Percentiles rank a stretch among this genome's conserved stretches.
Evolutionary conservation across 2,888 invertebrate species (phyloP).

Genomic region (Ecliptopera silaceata): DNA sequence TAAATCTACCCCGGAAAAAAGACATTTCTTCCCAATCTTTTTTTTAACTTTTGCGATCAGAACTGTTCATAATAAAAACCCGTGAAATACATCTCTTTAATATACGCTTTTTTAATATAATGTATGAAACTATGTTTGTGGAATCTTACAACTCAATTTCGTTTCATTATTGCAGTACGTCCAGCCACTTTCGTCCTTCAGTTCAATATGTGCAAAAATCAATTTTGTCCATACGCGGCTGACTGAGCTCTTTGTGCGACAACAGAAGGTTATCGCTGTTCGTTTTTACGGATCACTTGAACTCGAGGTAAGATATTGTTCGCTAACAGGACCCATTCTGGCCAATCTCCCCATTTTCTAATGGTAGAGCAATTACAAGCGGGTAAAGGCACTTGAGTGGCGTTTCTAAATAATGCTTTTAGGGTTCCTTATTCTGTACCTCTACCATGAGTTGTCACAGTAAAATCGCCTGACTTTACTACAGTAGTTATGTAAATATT

Average conservation of each 20-base stretch:
- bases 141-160: too few relatives aligned
- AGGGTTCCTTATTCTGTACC: too few relatives aligned
- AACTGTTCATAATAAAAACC: too few relatives aligned
- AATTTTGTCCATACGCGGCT: conserved; percentile 72
- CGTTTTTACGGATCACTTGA: conserved; percentile 74
- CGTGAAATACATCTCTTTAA: too few relatives aligned
- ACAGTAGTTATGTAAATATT: too few relatives aligned
- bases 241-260: conserved; percentile 72
- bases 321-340: conserved; percentile 59
- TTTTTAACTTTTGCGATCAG: too few relatives aligned
- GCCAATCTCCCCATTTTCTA: conserved; percentile 51
- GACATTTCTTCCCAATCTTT: too few relatives aligned
- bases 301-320: conserved; percentile 58
- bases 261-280: conserved; percentile 76
- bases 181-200: conserved; percentile 27
- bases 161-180: neutral
- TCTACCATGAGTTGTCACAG: too few relatives aligned
- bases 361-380: conserved; percentile 42
- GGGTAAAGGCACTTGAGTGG: neutral
- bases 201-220: conserved; percentile 71
- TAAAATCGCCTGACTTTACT: too few relatives aligned
- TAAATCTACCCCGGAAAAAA: too few relatives aligned
- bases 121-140: too few relatives aligned
- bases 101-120: too few relatives aligned
- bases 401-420: conserved; percentile 5